Base-by-base conservation (phyloP, 2,797 vertebrate genomes). In the Nasua narica region DNA sequence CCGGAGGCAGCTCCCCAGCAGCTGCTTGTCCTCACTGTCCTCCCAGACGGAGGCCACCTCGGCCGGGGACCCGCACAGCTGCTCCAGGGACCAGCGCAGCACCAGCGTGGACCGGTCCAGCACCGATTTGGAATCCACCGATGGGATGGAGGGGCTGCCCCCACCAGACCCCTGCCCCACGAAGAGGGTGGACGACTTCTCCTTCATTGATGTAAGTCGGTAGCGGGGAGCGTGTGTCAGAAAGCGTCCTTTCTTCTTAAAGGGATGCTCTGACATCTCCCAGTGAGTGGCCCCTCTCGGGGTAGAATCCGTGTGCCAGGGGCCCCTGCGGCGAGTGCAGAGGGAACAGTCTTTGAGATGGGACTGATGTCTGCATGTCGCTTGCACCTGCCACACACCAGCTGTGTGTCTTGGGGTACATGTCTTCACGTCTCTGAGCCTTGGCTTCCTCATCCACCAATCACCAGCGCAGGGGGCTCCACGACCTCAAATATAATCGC, bases 201-300 rank as follows among this genome's bases (percentile, higher is more conserved):
- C 99, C 16, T 99, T 99, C 95, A 98, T 99, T 0, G 95, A 98
- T 90, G 99, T 99, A 37, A 98, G 99, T 95, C 0, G 0, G 4
- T 0, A 0, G 16, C 37, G 0, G 6, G 56, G 25, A 21, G 7
- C 56, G 0, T 0, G 18, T 1, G 25, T 1, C 4, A 7, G 40
- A 37, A 43, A 65, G 3, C 18, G n/a, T 32, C 18, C 0, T 56
- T 50, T 40, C 82, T 85, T 67, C n/a, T 16, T 32, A 16, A 54
- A 79, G n/a, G 54, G 69, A 0, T 4, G 1, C 0, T 5, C 19
- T 2, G 13, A 37, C 40, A 2, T 23, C 13, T 82, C 46, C 46
- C 1, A 1, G 8, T 6, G 18, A 11, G 13, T 16, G 5, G 10
- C 23, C 43, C 43, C 69, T 29, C 7, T 43, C 35, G 5, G 76